phyloP scores from a whole-genome alignment of 1,140 invertebrate species.

The Nymphalis io region DNA sequence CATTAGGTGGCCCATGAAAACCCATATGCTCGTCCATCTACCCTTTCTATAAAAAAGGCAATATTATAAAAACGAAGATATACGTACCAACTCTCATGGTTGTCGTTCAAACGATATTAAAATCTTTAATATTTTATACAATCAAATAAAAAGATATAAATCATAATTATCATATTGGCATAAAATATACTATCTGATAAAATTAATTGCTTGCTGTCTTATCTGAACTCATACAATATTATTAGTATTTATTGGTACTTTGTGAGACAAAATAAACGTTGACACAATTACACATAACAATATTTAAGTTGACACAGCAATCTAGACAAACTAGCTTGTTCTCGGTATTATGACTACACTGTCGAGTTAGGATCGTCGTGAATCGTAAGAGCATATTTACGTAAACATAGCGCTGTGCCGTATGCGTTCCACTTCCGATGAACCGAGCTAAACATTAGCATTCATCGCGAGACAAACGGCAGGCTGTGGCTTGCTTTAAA shows the following conservation, averaged over 20 bases:
- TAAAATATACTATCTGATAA: no score
- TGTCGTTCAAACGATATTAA: no score
- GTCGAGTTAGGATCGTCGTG: conserved; percentile 23
- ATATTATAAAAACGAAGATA: no score
- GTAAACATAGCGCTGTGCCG: conserved; percentile 9
- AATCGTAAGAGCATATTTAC: conserved; percentile 11
- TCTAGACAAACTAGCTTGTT: conserved; percentile 12
- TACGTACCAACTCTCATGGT: no score
- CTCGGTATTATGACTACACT: conserved; percentile 27
- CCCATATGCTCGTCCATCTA: no score
- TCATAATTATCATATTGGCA: no score
- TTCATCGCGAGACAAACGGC: conserved; percentile 7
- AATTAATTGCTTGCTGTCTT: no score
- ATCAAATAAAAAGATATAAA: no score
- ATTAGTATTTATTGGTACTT: conserved; percentile 1
- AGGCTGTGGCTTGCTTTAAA: background rate
- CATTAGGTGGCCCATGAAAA: no score
- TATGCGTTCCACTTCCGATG: conserved; percentile 19
- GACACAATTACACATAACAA: conserved; percentile 1
- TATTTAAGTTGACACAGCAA: conserved; percentile 9
- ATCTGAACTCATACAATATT: no score
- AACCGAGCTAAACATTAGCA: conserved; percentile 15
- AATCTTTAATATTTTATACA: no score
- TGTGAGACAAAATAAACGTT: conserved; percentile 1
- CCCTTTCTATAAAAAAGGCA: no score